Conservation (phyloP, 2,888 invertebrate genomes). For the Automeris io region DNA sequence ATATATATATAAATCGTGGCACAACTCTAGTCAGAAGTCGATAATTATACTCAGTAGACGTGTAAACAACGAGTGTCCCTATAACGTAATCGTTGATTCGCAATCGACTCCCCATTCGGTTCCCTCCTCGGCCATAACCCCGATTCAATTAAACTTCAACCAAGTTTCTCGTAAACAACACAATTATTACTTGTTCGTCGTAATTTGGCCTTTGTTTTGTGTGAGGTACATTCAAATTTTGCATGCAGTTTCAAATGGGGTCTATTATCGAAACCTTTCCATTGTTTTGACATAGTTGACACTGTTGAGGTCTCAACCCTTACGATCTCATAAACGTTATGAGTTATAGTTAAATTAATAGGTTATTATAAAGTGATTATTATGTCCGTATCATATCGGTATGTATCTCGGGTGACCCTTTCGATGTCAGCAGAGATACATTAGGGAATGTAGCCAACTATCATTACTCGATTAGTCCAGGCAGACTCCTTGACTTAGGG, state of each 20-base stretch:
- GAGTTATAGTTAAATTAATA: constrained; percentile 3
- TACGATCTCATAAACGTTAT: constrained; percentile 3
- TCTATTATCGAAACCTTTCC: constrained; percentile 50
- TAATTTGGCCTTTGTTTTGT: constrained; percentile 35
- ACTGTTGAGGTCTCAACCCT: constrained; percentile 8
- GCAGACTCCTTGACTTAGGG: no score
- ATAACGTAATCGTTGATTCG: constrained; percentile 52
- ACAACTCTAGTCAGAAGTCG: constrained; percentile 11
- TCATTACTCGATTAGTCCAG: no score
- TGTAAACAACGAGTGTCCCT: constrained; percentile 47
- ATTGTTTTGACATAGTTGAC: constrained; percentile 43
- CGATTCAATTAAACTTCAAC: constrained; percentile 74
- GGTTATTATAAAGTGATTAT: neutral
- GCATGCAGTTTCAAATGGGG: constrained; percentile 18
- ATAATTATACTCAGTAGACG: constrained; percentile 39
- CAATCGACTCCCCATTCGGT: constrained; percentile 38
- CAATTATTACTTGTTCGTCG: constrained; percentile 44
- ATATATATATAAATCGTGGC: neutral
- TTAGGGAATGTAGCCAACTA: no score
- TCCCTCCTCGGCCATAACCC: constrained; percentile 26
- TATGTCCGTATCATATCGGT: no score
- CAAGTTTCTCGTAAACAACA: constrained; percentile 69
- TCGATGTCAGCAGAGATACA: no score
- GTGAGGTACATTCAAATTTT: constrained; percentile 15
- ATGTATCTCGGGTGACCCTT: no score